Percentiles rank a stretch among this genome's conserved stretches.
These are phyloP conservation scores for Lepidotrigona ventralis DNA, from an alignment of 1,140 invertebrate species.

Conservation along the genomic window DNA sequence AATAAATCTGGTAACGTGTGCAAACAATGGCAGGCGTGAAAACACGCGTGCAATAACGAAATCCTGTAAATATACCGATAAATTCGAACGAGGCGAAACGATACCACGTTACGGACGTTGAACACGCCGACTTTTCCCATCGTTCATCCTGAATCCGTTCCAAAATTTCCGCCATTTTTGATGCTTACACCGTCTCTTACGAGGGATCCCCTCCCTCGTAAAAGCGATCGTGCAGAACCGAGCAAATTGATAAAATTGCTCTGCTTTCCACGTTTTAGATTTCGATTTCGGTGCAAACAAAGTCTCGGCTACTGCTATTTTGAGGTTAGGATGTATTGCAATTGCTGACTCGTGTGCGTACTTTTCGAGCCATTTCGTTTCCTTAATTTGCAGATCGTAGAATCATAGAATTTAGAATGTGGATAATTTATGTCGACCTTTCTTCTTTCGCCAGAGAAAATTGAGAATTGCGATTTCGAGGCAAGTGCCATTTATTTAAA, in stretches of 20 bases:
- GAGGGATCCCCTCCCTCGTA: slow-evolving; percentile 16
- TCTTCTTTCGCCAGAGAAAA: neutral
- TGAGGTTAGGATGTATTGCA: neutral
- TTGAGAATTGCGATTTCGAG: neutral
- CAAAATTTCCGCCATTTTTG: slow-evolving; percentile 47
- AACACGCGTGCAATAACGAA: neutral
- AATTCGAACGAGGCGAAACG: slow-evolving; percentile 27
- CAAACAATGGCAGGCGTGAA: slow-evolving; percentile 21
- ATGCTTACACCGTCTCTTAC: slow-evolving; percentile 16
- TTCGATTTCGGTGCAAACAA: neutral
- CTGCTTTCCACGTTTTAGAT: neutral
- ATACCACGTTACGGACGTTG: neutral
- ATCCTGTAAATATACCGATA: slow-evolving; percentile 33
- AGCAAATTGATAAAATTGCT: neutral
- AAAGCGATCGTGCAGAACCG: neutral
- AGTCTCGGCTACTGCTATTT: neutral
- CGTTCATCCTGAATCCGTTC: slow-evolving; percentile 48
- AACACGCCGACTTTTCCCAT: slow-evolving; percentile 32
- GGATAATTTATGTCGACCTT: neutral
- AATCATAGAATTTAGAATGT: neutral
- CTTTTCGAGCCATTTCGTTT: neutral
- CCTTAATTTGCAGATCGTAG: neutral
- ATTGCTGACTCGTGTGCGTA: neutral
- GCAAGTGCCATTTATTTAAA: too few relatives aligned
- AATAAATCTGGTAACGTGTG: slow-evolving; percentile 37